phyloP scores from a whole-genome alignment of 2,113 vertebrate genomes.

The Ochotona princeps region DNA sequence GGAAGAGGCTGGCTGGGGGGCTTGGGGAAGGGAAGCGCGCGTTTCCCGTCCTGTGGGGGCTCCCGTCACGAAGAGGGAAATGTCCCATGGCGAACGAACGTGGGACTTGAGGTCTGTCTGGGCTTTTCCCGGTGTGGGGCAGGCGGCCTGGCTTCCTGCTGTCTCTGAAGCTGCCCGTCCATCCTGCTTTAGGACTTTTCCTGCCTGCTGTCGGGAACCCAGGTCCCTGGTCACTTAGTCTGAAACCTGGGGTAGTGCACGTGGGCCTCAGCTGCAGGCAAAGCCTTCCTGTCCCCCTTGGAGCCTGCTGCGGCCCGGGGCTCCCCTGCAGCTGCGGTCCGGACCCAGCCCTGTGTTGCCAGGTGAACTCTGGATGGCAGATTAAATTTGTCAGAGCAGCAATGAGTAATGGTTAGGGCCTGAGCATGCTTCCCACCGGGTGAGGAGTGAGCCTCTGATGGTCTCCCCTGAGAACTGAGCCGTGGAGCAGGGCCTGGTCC shows the following conservation, averaged over 20 bases:
- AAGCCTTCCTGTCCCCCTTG: too few species aligned
- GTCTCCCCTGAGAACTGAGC: too few species aligned
- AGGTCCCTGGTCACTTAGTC: not conserved
- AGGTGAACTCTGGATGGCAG: not conserved
- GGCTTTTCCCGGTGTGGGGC: too few species aligned
- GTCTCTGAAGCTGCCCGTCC: not conserved
- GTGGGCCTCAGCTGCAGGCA: not conserved
- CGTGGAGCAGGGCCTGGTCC: too few species aligned
- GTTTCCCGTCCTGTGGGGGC: not conserved
- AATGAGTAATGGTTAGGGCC: not conserved
- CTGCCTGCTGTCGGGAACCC: not conserved
- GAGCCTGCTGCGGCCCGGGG: not conserved
- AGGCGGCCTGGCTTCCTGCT: not conserved
- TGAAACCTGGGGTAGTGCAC: not conserved
- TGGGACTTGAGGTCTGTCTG: rapidly evolving
- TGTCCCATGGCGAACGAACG: rapidly evolving
- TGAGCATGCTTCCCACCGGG: too few species aligned
- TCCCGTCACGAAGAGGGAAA: not conserved
- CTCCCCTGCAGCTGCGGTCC: not conserved
- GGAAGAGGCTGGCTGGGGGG: not conserved
- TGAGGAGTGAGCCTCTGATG: too few species aligned
- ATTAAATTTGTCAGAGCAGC: not conserved
- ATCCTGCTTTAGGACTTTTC: not conserved
- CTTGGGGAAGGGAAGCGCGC: not conserved
- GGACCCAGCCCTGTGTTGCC: not conserved